Evolutionary conservation across 2,888 invertebrate genomes (phyloP), one percentile per base, ranked within the genome.

Genomic region (Alcis repandata): DNA sequence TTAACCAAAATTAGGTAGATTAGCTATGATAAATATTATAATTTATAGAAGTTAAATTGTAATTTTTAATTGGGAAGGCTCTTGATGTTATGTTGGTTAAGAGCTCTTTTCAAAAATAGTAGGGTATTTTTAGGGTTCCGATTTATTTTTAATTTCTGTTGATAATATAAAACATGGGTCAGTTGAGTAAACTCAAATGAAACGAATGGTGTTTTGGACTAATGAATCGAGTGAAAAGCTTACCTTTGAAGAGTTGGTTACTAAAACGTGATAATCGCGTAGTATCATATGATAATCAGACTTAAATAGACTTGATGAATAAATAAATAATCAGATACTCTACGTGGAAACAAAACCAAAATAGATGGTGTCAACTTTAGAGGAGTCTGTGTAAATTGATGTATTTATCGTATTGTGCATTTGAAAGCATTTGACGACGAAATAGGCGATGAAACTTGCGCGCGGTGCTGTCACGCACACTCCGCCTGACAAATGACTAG

Each of bases 381-480:
- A n/a, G 13, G 19, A 1, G n/a, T 33, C 32, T 22, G 22, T 33
- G 48, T 32, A 22, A 27, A 27, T 40, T 40, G 11, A 33, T 49
- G 22, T 15, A 27, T 22, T 46, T 13, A 9, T 38, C 27, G 38
- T 1, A 17, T 41, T 17, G 13, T 45, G 22, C 2, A 43, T 46
- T 46, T 7, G 22, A 49, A 17, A 43, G 22, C 32, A 46, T n/a
- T 38, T 27, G 40, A 17, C 11, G 36, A 17, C 40, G 15, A 32
- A 20, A 33, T 15, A 36, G 52, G 56, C 52, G 46, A 60, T 52
- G 57, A 48, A 59, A 56, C 46, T 20, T 59, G 67, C 59, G 61
- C 75, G 68, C 68, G 72, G 60, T 20, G 71, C 82, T 79, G 81
- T 82, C 81, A 81, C 68, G 71, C 76, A 72, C 80, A 82, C 74